Percentiles rank a stretch among this genome's conserved stretches.
phyloP scores from a whole-genome alignment of 2,888 invertebrate species.

The Bibio marci region DNA sequence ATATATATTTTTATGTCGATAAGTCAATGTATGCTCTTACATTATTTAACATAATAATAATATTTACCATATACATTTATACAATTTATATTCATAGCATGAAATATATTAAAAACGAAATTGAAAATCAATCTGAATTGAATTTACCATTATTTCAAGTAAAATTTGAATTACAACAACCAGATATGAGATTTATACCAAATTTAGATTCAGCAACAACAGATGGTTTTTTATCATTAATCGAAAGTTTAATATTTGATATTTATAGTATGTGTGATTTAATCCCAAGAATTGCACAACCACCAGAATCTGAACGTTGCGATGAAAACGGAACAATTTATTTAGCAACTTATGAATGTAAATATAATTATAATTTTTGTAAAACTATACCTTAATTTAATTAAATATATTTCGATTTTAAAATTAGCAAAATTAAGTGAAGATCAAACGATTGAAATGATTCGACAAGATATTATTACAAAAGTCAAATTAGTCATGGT shows the following conservation, averaged over 20 bases:
- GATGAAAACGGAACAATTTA: not conserved
- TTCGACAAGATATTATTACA: conserved; percentile 36
- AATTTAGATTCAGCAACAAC: conserved; percentile 28
- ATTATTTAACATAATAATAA: too few relatives aligned
- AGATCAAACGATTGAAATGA: conserved; percentile 40
- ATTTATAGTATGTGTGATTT: conserved; percentile 57
- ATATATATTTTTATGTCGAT: too few relatives aligned
- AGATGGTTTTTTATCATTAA: conserved; percentile 44
- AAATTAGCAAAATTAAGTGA: conserved; percentile 40
- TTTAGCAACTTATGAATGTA: conserved; percentile 9
- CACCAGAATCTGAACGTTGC: conserved; percentile 2
- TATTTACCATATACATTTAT: too few relatives aligned
- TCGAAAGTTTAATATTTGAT: conserved; percentile 56
- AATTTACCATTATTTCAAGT: conserved; percentile 57
- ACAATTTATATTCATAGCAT: conserved; percentile 11
- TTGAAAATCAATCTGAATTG: conserved; percentile 21
- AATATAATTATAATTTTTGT: too few relatives aligned
- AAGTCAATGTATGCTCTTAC: too few relatives aligned
- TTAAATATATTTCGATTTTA: too few relatives aligned
- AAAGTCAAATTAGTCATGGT: conserved; percentile 30
- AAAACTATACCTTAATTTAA: too few relatives aligned
- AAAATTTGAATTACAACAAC: conserved; percentile 51
- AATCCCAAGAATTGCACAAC: conserved; percentile 44
- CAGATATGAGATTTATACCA: conserved; percentile 56
- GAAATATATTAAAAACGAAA: conserved; percentile 20